Percentiles rank a stretch among this genome's conserved stretches.
Conservation (phyloP, 1,140 invertebrate genomes). For the Asobara japonica region DNA sequence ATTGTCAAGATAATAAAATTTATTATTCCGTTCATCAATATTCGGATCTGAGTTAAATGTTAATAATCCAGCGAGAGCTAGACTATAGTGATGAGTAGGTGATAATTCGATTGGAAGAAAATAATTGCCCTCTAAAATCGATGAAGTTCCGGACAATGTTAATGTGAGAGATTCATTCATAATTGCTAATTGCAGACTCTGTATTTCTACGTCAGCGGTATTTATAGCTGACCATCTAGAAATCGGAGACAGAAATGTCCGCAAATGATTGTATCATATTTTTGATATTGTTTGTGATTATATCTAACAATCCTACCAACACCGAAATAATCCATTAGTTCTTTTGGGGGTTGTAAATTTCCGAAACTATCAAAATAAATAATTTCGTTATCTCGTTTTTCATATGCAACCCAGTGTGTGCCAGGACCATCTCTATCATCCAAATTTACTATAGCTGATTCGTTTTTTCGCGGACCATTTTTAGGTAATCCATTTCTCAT, state of each 20-base stretch:
- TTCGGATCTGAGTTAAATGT: conserved; percentile 56
- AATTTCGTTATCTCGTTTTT: conserved; percentile 40
- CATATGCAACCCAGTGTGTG: conserved; percentile 49
- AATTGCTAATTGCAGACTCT: neutral
- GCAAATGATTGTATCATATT: conserved; percentile 30
- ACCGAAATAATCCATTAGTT: conserved; percentile 38
- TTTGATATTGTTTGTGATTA: conserved; percentile 32
- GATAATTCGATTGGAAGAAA: conserved; percentile 38
- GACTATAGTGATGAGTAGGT: conserved; percentile 40
- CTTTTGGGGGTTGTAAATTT: conserved; percentile 38
- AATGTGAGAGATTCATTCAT: conserved; percentile 33
- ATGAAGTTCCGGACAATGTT: conserved; percentile 34
- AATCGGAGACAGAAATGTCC: conserved; percentile 36
- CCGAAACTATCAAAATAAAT: conserved; percentile 47
- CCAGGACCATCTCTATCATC: conserved; percentile 26
- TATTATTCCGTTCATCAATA: conserved; percentile 47
- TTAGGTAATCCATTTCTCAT: conserved; percentile 36
- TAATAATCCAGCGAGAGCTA: conserved; percentile 50
- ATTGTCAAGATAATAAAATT: conserved; percentile 42
- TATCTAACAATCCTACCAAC: conserved; percentile 29
- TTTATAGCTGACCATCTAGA: conserved; percentile 21
- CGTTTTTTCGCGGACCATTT: conserved; percentile 14
- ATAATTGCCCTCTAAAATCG: conserved; percentile 38
- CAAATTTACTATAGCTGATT: conserved; percentile 11
- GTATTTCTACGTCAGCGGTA: neutral